Evolutionary conservation across 2,888 invertebrate genomes (phyloP).

Genomic region (Colletes collaris): DNA sequence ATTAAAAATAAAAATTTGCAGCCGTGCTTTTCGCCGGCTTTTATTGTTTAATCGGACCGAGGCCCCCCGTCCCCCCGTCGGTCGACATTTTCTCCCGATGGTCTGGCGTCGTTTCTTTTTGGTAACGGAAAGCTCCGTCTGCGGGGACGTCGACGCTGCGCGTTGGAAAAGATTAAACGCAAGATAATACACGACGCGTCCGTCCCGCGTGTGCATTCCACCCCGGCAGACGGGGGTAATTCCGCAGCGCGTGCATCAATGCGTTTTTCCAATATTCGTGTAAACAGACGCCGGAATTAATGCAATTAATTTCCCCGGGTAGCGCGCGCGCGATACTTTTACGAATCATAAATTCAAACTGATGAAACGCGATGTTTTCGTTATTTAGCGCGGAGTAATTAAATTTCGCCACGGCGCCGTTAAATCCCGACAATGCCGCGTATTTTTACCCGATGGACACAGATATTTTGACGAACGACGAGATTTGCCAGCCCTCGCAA

Average conservation of each 20-base stretch:
- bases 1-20: background rate
- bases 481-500: background rate
- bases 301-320: slow-evolving; percentile 1
- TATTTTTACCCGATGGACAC: background rate
- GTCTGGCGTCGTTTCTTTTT: background rate
- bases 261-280: background rate
- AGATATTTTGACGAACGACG: background rate
- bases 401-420: background rate
- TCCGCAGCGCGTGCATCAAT: slow-evolving; percentile 5
- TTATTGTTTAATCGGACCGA: slow-evolving; percentile 2
- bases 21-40: background rate
- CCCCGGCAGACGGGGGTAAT: background rate
- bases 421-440: background rate
- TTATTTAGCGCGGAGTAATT: background rate
- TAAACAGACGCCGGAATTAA: background rate
- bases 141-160: slow-evolving; percentile 1
- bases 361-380: slow-evolving; percentile 10
- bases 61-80: background rate
- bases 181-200: slow-evolving; percentile 29
- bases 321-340: background rate
- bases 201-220: slow-evolving; percentile 1
- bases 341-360: background rate
- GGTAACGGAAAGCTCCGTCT: background rate
- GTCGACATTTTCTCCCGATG: slow-evolving; percentile 5
- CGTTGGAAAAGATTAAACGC: slow-evolving; percentile 28